Evolutionary conservation across 2,797 vertebrate genomes (phyloP), one percentile per base, ranked within the genome.

Genomic region (Molossus alvarezi): DNA sequence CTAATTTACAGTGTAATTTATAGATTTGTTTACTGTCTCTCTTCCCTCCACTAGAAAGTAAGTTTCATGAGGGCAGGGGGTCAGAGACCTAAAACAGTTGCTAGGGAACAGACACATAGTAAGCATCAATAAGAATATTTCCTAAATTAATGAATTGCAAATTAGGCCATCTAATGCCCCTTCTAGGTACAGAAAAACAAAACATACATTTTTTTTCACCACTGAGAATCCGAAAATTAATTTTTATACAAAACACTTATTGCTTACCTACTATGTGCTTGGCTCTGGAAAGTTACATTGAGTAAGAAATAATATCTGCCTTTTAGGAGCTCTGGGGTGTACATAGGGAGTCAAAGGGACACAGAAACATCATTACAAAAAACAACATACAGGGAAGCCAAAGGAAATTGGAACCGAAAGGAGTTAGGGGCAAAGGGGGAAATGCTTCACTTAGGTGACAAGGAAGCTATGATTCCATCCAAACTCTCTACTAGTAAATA

Each of bases 271-370:
- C 33, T 67, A 55, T 60, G 27, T 77, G 72, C 23, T 69, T 82
- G 76, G 76, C 29, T 94, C 64, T 95, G 67, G 10, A 72, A 95
- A 88, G 5, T 75, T 91, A 51, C 81, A 95, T 45, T 33, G 27
- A 84, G 76, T 93, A 96, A 85, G 45, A 95, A 62, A 73, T 4
- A 73, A 29, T 17, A 17, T 79, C 64, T 53, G 53, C 9, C 20
- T 48, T 76, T 79, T 33, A 84, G 76, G 23, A 86, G n/a, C 5
- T 60, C n/a, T 23, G 21, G 27, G 29, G 18, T 41, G 27, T 71
- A 57, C 65, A 33, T 25, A 23, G 1, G 6, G 5, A n/a, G 0
- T 9, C 48, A 1, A 9, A 75, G 0, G 67, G 29, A 53, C 9
- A 90, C 0, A 69, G 23, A 86, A 87, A 92, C 11, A 76, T 9